A percentile compares a stretch with the other conserved stretches of the same genome.
Conservation (phyloP, 2,113 vertebrate genomes). For the Poeciliopsis turrubarensis region DNA sequence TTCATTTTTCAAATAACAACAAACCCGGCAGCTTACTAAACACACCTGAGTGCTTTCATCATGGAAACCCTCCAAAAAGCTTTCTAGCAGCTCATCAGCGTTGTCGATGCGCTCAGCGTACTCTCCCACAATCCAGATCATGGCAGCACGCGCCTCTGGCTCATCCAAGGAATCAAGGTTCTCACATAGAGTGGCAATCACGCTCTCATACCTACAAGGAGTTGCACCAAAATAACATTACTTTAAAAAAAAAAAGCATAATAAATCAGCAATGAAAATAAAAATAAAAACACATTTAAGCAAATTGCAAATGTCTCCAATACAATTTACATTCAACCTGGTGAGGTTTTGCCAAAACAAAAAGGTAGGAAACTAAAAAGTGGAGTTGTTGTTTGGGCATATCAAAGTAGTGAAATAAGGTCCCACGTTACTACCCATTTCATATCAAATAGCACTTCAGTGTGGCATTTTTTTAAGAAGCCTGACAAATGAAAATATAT, state of each 20-base stretch:
- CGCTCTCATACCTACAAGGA: constrained; percentile 89
- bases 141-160: constrained; percentile 93
- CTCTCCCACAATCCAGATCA: constrained; percentile 99
- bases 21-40: not conserved
- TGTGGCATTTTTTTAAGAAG: constrained; percentile 1
- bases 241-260: not conserved
- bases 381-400: not conserved
- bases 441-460: constrained; percentile 8
- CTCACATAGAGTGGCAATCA: constrained; percentile 96
- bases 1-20: constrained; percentile 2
- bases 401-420: not conserved
- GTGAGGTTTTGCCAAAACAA: not conserved
- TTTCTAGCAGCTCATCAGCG: constrained; percentile 93
- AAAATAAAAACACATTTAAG: not conserved
- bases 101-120: constrained; percentile 96
- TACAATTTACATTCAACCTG: not conserved
- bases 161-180: constrained; percentile 97
- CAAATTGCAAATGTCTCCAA: not conserved
- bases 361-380: not conserved
- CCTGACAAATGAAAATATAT: constrained; percentile 33
- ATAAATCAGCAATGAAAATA: not conserved
- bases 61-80: constrained; percentile 96
- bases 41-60: constrained; percentile 97
- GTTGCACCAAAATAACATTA: constrained; percentile 5
- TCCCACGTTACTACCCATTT: not conserved